A percentile compares a stretch with the other conserved stretches of the same genome.
phyloP scores from a whole-genome alignment of 2,113 vertebrate species.

The Podiceps cristatus region DNA sequence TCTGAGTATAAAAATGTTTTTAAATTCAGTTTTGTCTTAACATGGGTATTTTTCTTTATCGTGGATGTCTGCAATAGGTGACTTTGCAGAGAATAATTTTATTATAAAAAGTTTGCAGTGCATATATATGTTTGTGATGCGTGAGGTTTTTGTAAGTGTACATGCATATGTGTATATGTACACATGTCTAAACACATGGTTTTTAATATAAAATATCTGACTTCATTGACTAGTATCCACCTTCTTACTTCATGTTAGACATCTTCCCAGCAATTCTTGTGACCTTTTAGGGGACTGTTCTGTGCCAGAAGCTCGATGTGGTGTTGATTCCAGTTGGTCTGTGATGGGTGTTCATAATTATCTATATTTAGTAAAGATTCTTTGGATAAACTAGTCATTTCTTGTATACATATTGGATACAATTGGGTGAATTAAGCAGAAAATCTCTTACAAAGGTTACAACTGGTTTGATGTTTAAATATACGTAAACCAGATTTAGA shows the following conservation, averaged over 20 bases:
- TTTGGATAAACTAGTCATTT: background rate
- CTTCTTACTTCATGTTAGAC: fast-evolving
- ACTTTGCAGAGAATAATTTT: background rate
- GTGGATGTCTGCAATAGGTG: background rate
- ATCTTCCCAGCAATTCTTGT: background rate
- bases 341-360: background rate
- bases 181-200: background rate
- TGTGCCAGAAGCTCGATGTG: fast-evolving
- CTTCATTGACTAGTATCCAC: background rate
- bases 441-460: background rate
- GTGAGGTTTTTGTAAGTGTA: too few species aligned
- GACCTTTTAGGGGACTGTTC: background rate
- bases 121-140: fast-evolving
- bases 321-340: background rate
- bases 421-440: background rate
- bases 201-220: background rate
- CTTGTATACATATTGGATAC: background rate
- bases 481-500: background rate
- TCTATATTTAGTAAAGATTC: background rate
- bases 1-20: background rate
- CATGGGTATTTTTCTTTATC: background rate
- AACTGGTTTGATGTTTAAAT: background rate
- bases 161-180: fast-evolving
- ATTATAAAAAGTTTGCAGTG: background rate
- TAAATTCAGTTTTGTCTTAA: background rate